Conservation (phyloP, 2,888 invertebrate genomes). For the Eubasilissa splendida region DNA sequence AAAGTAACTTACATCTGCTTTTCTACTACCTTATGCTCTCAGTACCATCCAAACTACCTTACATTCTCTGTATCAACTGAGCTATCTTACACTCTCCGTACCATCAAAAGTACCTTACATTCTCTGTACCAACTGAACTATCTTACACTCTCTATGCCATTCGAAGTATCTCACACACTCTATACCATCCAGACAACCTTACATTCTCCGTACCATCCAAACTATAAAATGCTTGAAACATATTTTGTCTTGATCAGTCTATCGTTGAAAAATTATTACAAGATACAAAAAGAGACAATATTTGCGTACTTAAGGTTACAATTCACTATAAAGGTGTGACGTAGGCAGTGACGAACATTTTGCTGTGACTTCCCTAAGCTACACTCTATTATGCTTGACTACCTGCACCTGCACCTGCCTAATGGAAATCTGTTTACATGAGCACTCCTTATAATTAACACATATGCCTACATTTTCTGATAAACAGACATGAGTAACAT, state of each 20-base stretch:
- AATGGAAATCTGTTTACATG: constrained; percentile 50
- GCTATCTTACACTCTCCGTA: too few species aligned
- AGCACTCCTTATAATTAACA: constrained; percentile 33
- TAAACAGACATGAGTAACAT: constrained; percentile 13
- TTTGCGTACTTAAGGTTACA: constrained; percentile 39
- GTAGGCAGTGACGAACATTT: constrained; percentile 48
- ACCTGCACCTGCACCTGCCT: constrained; percentile 1
- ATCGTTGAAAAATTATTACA: constrained; percentile 54
- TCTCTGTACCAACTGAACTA: too few species aligned
- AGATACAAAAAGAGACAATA: constrained; percentile 48
- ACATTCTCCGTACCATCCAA: constrained; percentile 22
- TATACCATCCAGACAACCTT: too few species aligned
- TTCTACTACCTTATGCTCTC: too few species aligned
- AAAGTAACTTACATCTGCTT: too few species aligned
- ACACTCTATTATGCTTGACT: constrained; percentile 34
- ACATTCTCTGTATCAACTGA: too few species aligned
- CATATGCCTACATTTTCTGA: neutral
- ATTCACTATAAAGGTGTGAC: constrained; percentile 19
- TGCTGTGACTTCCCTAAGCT: neutral
- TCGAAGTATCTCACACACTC: too few species aligned
- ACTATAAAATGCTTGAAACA: constrained; percentile 28
- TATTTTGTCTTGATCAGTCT: constrained; percentile 53
- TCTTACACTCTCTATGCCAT: too few species aligned
- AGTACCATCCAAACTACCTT: too few species aligned
- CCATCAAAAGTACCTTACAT: too few species aligned